A percentile compares a stretch with the other conserved stretches of the same genome.
These are phyloP conservation scores for Chymomyza caudatula DNA, from an alignment of 2,888 invertebrate species.

Conservation along the genomic window DNA sequence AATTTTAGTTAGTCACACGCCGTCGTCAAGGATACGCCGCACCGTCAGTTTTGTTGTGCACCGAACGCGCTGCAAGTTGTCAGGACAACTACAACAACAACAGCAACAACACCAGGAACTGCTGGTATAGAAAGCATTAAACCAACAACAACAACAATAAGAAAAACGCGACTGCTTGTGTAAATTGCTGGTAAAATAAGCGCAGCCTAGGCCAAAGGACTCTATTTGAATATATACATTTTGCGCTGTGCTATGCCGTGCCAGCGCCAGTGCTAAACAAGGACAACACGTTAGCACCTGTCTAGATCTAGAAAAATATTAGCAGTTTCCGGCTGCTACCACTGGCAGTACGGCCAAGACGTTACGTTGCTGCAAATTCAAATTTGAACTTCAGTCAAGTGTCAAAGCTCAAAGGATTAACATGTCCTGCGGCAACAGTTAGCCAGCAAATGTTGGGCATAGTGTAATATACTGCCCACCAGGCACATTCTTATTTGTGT, in stretches of 20 bases:
- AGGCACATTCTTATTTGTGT: not conserved
- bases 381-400: constrained; percentile 75
- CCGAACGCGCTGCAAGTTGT: constrained; percentile 21
- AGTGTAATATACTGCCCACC: constrained; percentile 12
- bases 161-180: constrained; percentile 6
- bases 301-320: constrained; percentile 65
- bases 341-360: constrained; percentile 39
- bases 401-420: constrained; percentile 77
- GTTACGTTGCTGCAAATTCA: constrained; percentile 66
- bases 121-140: not conserved
- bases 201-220: constrained; percentile 36
- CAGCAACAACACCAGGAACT: not conserved
- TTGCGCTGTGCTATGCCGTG: constrained; percentile 12
- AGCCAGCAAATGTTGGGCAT: constrained; percentile 16
- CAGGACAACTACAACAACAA: not conserved
- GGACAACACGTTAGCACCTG: constrained; percentile 60
- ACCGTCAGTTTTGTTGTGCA: constrained; percentile 48
- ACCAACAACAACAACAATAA: too few species aligned
- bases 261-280: constrained; percentile 43
- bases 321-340: constrained; percentile 50
- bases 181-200: constrained; percentile 31
- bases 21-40: constrained; percentile 78
- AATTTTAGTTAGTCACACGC: constrained; percentile 78
- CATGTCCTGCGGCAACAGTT: constrained; percentile 67
- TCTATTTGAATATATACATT: constrained; percentile 36